Evolutionary conservation across 2,113 vertebrate species (phyloP).

Genomic region (Chlorodrepanis virens): DNA sequence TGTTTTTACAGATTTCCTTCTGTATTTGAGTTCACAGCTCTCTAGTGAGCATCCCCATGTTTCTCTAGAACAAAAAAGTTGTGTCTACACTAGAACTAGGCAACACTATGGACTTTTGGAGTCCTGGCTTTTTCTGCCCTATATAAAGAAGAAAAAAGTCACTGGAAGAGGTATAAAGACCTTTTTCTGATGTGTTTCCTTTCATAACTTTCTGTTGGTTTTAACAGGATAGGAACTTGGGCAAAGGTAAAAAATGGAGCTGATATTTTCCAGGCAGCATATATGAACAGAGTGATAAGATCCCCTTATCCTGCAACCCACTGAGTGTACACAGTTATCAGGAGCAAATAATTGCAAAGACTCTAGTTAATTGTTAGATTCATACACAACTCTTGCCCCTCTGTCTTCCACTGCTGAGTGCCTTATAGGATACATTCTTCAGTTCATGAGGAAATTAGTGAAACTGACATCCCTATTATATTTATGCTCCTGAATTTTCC

Average conservation of each 20-base stretch:
- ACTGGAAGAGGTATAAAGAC: neutral
- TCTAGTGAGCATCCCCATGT: accelerated
- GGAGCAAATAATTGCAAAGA: accelerated
- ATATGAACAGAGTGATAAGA: neutral
- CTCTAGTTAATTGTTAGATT: neutral
- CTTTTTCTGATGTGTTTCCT: neutral
- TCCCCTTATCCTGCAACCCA: neutral
- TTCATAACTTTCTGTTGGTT: neutral
- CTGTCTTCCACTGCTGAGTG: neutral
- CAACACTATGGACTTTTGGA: neutral
- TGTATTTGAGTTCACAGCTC: neutral
- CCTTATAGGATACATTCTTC: neutral
- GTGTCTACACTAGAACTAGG: neutral
- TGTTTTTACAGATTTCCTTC: neutral
- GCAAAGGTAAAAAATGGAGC: neutral
- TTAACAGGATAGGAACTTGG: neutral
- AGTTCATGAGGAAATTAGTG: neutral
- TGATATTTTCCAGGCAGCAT: neutral
- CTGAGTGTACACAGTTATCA: neutral
- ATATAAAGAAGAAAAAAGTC: neutral
- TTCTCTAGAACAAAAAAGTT: neutral
- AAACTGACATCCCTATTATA: neutral
- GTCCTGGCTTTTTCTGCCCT: neutral
- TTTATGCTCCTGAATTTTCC: neutral
- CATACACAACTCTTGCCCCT: neutral